phyloP scores from a whole-genome alignment of 2,797 vertebrate species.

The Diglossa cyanea region DNA sequence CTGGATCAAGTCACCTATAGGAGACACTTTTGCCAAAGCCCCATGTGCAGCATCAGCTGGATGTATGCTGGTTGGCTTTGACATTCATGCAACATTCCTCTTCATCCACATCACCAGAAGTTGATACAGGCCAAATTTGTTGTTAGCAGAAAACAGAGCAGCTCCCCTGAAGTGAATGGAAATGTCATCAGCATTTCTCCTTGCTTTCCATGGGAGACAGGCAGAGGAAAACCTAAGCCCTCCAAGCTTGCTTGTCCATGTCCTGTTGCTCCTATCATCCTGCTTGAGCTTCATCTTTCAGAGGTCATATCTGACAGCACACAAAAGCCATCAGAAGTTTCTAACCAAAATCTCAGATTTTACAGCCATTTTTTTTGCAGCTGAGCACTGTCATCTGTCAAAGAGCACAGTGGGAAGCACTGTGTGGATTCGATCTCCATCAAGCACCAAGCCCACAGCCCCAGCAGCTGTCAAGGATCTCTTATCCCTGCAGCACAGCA shows the following conservation, averaged over 20 bases:
- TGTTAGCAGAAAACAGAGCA: neutral
- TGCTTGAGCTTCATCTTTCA: neutral
- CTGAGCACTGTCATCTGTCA: neutral
- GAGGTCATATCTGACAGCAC: neutral
- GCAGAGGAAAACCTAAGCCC: neutral
- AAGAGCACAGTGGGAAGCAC: neutral
- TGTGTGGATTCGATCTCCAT: neutral
- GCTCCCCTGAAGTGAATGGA: neutral
- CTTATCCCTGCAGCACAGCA: neutral
- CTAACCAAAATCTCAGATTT: neutral
- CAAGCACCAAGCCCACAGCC: accelerated
- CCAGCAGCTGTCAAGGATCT: neutral
- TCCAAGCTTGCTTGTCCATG: neutral
- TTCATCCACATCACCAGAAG: neutral
- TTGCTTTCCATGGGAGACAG: neutral
- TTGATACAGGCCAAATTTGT: neutral
- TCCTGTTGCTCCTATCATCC: neutral
- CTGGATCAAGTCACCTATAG: neutral
- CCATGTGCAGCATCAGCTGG: neutral
- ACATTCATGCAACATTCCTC: neutral
- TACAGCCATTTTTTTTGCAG: neutral
- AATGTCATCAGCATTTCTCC: neutral
- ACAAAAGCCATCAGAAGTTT: neutral
- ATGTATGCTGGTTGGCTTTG: neutral
- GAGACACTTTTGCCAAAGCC: neutral